These are phyloP conservation scores for Mus pahari DNA, from an alignment of 2,113 vertebrate genomes.

Conservation along the genomic window DNA sequence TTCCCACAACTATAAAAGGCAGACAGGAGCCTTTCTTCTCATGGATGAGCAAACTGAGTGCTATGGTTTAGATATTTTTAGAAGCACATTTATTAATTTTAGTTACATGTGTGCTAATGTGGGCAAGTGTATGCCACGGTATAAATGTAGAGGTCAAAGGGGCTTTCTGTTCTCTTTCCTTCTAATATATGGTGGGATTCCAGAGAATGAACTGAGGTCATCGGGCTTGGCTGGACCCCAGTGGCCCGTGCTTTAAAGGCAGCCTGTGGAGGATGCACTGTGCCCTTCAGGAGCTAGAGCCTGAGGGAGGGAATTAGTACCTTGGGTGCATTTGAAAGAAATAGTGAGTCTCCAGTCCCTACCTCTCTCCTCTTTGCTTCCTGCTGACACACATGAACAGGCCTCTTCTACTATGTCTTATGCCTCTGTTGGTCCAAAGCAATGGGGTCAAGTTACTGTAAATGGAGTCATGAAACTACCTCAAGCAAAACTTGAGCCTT, in stretches of 20 bases:
- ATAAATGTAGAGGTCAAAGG: neutral
- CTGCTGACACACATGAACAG: neutral
- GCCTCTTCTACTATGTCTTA: neutral
- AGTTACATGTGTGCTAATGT: neutral
- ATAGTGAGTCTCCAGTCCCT: neutral
- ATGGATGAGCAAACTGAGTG: neutral
- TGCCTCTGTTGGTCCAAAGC: neutral
- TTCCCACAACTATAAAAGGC: neutral
- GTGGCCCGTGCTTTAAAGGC: neutral
- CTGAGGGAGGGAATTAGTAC: neutral
- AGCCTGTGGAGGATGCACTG: neutral
- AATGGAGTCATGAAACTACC: neutral
- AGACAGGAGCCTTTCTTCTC: neutral
- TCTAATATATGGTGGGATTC: neutral
- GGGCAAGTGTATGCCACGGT: no score
- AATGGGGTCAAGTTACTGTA: neutral
- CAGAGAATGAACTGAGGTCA: neutral
- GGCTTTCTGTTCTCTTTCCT: neutral
- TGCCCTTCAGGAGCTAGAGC: no score
- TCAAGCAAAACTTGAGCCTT: no score
- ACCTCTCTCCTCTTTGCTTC: neutral
- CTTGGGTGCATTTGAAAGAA: neutral
- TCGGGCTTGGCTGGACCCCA: neutral
- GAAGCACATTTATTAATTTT: neutral
- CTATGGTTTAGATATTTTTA: neutral